A percentile compares a stretch with the other conserved stretches of the same genome.
These are phyloP conservation scores for Apodemia hepburni DNA, from an alignment of 2,888 invertebrate genomes.

Conservation along the genomic window DNA sequence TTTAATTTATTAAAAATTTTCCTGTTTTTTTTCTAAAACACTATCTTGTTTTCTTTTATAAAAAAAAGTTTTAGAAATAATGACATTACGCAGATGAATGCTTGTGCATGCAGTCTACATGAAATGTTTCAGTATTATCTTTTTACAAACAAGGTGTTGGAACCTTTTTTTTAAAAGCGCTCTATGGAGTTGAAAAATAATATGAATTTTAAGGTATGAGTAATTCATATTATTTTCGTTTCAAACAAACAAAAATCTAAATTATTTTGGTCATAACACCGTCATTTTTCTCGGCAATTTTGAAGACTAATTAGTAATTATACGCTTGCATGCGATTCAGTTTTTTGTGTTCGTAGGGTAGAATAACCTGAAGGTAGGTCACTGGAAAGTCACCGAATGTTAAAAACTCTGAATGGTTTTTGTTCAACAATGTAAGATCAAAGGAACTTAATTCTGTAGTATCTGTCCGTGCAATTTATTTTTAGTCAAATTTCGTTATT, in stretches of 20 bases:
- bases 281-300: conserved; percentile 35
- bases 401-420: conserved; percentile 47
- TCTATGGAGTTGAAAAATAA: no score
- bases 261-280: conserved; percentile 17
- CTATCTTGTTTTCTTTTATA: no score
- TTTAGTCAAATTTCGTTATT: no score
- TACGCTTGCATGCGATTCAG: conserved; percentile 38
- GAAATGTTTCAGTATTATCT: no score
- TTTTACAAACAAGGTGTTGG: no score
- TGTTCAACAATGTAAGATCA: not conserved
- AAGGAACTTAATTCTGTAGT: conserved; percentile 3
- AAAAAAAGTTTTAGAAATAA: no score
- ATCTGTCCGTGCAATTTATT: no score
- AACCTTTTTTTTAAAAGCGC: no score
- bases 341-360: conserved; percentile 58
- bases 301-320: conserved; percentile 41
- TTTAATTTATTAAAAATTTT: no score
- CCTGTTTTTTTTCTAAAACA: no score
- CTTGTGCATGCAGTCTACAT: no score
- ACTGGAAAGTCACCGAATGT: conserved; percentile 59
- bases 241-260: conserved; percentile 7
- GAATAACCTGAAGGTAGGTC: conserved; percentile 72
- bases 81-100: no score
- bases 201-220: not conserved
- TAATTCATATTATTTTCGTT: not conserved